Evolutionary conservation across 2,888 invertebrate genomes (phyloP).

Genomic region (Leistus spinibarbis): DNA sequence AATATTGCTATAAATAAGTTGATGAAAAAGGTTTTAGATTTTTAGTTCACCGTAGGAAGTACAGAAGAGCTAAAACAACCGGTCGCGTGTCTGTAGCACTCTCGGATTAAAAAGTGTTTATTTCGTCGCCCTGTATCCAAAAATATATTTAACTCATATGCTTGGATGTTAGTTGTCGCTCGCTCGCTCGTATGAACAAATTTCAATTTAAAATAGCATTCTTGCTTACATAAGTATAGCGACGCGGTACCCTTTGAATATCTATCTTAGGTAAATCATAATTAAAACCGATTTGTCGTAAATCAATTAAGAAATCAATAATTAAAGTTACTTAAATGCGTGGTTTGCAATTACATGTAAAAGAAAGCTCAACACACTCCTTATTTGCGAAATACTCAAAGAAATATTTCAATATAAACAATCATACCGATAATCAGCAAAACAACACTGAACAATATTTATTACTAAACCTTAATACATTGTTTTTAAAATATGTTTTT

Average conservation of each 20-base stretch:
- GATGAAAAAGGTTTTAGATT: too few species aligned
- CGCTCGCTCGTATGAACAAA: too few species aligned
- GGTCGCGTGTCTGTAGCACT: too few species aligned
- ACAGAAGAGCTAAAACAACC: too few species aligned
- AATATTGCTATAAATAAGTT: background rate
- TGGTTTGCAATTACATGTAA: background rate
- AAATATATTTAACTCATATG: too few species aligned
- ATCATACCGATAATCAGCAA: background rate
- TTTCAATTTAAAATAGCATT: background rate
- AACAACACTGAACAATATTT: background rate
- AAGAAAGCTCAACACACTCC: background rate
- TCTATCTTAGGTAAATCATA: background rate
- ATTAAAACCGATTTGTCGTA: background rate
- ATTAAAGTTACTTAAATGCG: background rate
- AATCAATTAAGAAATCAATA: background rate
- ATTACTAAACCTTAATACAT: too few species aligned
- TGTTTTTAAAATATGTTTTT: background rate
- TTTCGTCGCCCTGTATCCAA: too few species aligned
- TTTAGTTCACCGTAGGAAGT: too few species aligned
- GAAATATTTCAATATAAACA: background rate
- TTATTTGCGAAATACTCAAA: background rate
- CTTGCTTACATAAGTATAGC: background rate
- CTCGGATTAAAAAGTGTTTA: too few species aligned
- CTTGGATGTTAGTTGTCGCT: too few species aligned
- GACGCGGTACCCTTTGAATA: background rate